Conservation (phyloP, 1,140 invertebrate genomes). For the Drosophila pachea region DNA sequence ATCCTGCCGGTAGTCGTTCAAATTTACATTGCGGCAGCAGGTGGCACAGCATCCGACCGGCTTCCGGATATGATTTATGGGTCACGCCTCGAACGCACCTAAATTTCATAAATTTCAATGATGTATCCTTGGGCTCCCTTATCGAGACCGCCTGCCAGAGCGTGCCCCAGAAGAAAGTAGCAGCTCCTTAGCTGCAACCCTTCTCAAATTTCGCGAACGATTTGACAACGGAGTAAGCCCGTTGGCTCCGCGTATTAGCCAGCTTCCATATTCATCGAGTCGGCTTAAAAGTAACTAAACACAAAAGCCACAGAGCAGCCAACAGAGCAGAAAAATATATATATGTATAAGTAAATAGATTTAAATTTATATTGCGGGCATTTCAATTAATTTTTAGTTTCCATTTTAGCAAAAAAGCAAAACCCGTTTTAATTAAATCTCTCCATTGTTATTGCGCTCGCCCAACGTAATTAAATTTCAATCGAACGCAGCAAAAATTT, state of each 20-base stretch:
- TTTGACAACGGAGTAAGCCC: background rate
- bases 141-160: too few relatives aligned
- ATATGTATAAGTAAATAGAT: too few relatives aligned
- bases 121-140: too few relatives aligned
- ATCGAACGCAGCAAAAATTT: slow-evolving; percentile 48
- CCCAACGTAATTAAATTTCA: slow-evolving; percentile 50
- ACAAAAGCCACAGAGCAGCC: too few relatives aligned
- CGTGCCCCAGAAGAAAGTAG: too few relatives aligned
- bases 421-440: slow-evolving; percentile 20
- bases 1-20: slow-evolving; percentile 48
- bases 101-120: slow-evolving; percentile 67
- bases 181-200: background rate
- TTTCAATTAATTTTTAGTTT: background rate
- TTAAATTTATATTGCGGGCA: background rate
- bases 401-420: background rate
- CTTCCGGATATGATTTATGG: slow-evolving; percentile 58
- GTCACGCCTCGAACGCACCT: slow-evolving; percentile 53
- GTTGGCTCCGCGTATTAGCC: background rate
- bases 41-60: slow-evolving; percentile 1
- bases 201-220: background rate
- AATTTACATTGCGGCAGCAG: slow-evolving; percentile 50
- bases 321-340: too few relatives aligned
- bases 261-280: background rate
- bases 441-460: background rate
- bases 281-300: background rate